These are phyloP conservation scores for Baryphthengus martii DNA, from an alignment of 2,113 vertebrate species.

Conservation along the genomic window DNA sequence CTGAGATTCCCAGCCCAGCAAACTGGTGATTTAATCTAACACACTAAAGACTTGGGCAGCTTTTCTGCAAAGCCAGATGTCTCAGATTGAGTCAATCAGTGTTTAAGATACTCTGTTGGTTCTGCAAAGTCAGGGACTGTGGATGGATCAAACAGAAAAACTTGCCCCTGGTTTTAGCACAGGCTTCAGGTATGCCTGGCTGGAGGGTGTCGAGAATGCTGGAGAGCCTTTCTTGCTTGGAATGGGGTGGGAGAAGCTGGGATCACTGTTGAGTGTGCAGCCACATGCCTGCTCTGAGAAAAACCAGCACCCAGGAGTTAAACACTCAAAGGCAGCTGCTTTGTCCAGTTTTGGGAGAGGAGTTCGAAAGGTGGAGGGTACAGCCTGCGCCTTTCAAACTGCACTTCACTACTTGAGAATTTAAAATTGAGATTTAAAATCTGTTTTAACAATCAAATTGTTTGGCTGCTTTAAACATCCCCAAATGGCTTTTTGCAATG, in stretches of 20 bases:
- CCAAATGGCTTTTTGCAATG: not conserved
- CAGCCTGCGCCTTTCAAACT: not conserved
- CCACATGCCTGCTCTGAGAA: not conserved
- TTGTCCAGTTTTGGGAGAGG: not conserved
- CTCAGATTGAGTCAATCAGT: not conserved
- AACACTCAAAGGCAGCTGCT: not conserved
- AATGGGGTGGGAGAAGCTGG: not conserved
- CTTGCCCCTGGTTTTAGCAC: not conserved
- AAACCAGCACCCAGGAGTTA: not conserved
- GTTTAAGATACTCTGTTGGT: not conserved
- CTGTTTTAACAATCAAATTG: not conserved
- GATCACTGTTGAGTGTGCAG: not conserved
- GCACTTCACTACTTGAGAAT: not conserved
- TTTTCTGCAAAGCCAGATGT: not conserved
- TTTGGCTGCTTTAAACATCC: not conserved
- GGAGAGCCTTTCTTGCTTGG: fast-evolving
- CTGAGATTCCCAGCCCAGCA: not conserved
- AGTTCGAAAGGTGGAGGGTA: not conserved
- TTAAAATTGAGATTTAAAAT: conserved; percentile 3
- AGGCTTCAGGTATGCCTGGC: not conserved
- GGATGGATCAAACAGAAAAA: not conserved
- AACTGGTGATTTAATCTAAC: not conserved
- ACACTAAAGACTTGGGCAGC: not conserved
- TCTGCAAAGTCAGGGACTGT: not conserved
- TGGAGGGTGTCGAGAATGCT: fast-evolving